Conservation (phyloP, 2,113 vertebrate species). For the Chascanopsetta lugubris region DNA sequence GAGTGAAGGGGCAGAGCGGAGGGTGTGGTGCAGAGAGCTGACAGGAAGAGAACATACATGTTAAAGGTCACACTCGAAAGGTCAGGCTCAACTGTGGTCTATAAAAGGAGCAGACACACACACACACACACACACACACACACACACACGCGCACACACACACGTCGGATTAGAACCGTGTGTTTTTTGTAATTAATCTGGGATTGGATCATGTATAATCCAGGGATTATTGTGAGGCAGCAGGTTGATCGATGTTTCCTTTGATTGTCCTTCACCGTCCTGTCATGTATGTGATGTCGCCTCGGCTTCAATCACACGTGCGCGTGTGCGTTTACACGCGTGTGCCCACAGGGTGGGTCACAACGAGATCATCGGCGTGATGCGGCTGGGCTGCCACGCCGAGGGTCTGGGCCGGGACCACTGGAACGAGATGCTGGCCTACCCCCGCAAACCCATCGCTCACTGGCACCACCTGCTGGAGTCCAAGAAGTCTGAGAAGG, state of each 20-base stretch:
- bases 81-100: background rate
- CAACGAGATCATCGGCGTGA: constrained; percentile 97
- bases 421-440: constrained; percentile 98
- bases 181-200: background rate
- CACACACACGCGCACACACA: constrained; percentile 5
- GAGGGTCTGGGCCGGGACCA: constrained; percentile 96
- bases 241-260: constrained; percentile 31
- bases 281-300: constrained; percentile 23
- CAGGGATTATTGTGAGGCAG: background rate
- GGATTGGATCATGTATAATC: constrained; percentile 24
- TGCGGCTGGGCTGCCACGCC: constrained; percentile 87
- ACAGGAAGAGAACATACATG: constrained; percentile 40
- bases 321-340: background rate
- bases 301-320: constrained; percentile 40
- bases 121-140: background rate
- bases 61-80: constrained; percentile 54
- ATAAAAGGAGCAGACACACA: constrained; percentile 5
- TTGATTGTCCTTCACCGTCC: constrained; percentile 14
- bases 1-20: constrained; percentile 6
- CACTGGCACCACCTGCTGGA: constrained; percentile 97
- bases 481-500: constrained; percentile 96
- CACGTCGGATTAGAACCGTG: background rate
- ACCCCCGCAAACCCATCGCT: constrained; percentile 96
- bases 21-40: constrained; percentile 18
- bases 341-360: constrained; percentile 90